phyloP scores from a whole-genome alignment of 1,140 invertebrate species.

The Thalassaphorura encarpata region DNA sequence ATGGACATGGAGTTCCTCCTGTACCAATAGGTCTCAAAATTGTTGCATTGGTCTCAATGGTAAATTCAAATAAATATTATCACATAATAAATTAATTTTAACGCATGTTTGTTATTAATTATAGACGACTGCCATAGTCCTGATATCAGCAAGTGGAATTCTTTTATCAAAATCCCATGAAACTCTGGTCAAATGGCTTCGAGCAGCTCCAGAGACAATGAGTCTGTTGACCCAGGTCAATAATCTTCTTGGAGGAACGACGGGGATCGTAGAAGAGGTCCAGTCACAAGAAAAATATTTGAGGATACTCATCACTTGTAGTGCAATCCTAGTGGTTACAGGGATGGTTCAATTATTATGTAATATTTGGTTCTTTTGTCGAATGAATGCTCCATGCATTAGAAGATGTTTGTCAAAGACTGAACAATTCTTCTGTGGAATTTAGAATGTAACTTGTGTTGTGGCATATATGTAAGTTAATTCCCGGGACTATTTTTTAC shows the following conservation, averaged over 20 bases:
- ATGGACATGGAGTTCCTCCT: not conserved
- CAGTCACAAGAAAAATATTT: conserved; percentile 22
- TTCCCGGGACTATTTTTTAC: too few species aligned
- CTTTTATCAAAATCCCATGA: conserved; percentile 13
- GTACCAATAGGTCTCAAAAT: conserved; percentile 20
- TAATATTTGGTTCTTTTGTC: conserved; percentile 22
- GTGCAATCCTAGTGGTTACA: conserved; percentile 12
- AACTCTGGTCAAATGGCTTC: conserved; percentile 10
- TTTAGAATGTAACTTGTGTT: too few species aligned
- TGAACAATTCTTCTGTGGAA: conserved; percentile 15
- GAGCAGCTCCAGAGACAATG: conserved; percentile 14
- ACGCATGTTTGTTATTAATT: conserved; percentile 5
- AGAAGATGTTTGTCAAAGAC: conserved; percentile 10
- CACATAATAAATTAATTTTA: not conserved
- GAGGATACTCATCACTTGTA: conserved; percentile 19
- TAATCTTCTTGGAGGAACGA: conserved; percentile 11
- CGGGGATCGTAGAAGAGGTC: conserved; percentile 16
- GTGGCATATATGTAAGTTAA: too few species aligned
- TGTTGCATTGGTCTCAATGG: conserved; percentile 19
- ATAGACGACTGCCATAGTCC: conserved; percentile 12
- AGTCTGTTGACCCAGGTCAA: conserved; percentile 11
- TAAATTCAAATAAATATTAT: not conserved
- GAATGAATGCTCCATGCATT: conserved; percentile 18
- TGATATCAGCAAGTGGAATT: conserved; percentile 13
- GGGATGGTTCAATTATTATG: conserved; percentile 15